phyloP scores from a whole-genome alignment of 1,140 invertebrate genomes.

The Zaprionus tsacasi region DNA sequence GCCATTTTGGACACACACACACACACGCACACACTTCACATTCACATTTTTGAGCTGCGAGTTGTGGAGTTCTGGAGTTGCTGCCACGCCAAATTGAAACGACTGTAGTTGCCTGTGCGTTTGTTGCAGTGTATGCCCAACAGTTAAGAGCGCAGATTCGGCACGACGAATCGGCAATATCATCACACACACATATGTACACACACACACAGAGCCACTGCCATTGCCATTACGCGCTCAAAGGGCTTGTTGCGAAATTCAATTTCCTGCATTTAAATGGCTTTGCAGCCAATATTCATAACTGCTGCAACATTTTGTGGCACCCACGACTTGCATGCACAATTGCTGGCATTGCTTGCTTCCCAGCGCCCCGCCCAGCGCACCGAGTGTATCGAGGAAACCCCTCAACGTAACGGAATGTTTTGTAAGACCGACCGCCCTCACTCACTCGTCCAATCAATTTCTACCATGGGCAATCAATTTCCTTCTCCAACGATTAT shows the following conservation, averaged over 20 bases:
- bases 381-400: slow-evolving; percentile 24
- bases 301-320: slow-evolving; percentile 30
- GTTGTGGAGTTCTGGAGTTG: background rate
- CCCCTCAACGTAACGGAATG: slow-evolving; percentile 27
- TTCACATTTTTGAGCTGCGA: slow-evolving; percentile 21
- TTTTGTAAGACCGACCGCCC: slow-evolving; percentile 6
- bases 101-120: background rate
- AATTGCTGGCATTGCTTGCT: slow-evolving; percentile 25
- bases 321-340: slow-evolving; percentile 18
- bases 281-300: slow-evolving; percentile 57
- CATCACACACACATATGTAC: slow-evolving; percentile 24
- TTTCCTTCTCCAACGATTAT: slow-evolving; percentile 19
- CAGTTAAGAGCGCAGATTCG: slow-evolving; percentile 18
- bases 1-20: slow-evolving; percentile 23
- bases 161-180: slow-evolving; percentile 21
- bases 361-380: background rate
- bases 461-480: slow-evolving; percentile 24
- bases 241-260: slow-evolving; percentile 57
- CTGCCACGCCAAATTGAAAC: slow-evolving; percentile 36
- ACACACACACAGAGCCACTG: slow-evolving; percentile 1
- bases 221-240: slow-evolving; percentile 23
- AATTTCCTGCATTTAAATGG: slow-evolving; percentile 79
- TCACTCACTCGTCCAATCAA: background rate
- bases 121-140: slow-evolving; percentile 26
- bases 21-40: slow-evolving; percentile 6